Evolutionary conservation across 2,888 invertebrate species (phyloP), one percentile per base, ranked within the genome.

Genomic region (Eristalis tenax): DNA sequence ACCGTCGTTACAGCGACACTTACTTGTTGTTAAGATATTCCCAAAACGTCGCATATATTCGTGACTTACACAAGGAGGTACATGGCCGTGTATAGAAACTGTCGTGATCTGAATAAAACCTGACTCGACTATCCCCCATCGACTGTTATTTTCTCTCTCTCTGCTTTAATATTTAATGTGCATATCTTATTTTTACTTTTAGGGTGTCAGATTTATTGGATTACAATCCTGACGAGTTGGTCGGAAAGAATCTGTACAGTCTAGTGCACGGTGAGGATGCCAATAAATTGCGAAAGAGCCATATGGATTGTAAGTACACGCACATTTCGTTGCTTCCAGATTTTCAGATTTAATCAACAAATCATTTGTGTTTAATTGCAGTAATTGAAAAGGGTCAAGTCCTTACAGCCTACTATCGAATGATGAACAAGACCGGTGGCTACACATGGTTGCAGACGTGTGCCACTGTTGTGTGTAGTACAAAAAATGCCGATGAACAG

Each of bases 361-460:
- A 77, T 40, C 2, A 23, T 68, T n/a, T 11, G 57, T 50, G 90
- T 93, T 88, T 84, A 89, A 88, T 90, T 95, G 22, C 94, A 99
- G 99, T 99, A 93, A 96, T 99, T 91, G 96, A 97, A 94, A 99
- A 99, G 93, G 99, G 99, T 18, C 99, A 99, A 94, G 98, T 99
- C 81, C 94, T 99, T 92, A 98, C 98, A 18, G 98, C 98, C 93
- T 99, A 99, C 94, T 98, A 98, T 94, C 96, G 99, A 91, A 94
- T 99, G 91, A 98, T 99, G 96, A 99, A 98, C 94, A 98, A 98
- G 93, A 96, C 96, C 89, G 99, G 99, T 6, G 99, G 99, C 43
- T 99, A 97, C 94, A 98, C 98, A 74, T 99, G 99, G 99, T 94
- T 99, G 91, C 99, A 99, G 93, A 98, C 98, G 0, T 99, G 99